phyloP scores from a whole-genome alignment of 2,888 invertebrate species.

The Conops quadrifasciatus region DNA sequence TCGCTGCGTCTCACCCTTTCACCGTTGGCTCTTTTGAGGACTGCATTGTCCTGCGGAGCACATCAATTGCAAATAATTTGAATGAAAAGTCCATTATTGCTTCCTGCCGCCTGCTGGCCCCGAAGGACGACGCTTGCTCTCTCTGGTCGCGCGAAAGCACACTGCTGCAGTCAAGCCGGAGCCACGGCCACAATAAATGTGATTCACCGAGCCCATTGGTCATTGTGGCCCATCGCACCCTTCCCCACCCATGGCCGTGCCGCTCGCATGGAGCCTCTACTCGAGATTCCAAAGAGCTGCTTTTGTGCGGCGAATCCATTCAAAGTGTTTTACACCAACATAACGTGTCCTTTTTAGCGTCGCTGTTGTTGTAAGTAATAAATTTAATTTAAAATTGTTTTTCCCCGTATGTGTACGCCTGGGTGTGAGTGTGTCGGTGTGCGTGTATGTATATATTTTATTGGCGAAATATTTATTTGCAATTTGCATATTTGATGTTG shows the following conservation, averaged over 20 bases:
- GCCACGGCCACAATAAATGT: slow-evolving; percentile 48
- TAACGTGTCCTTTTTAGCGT: slow-evolving; percentile 21
- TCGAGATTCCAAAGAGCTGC: slow-evolving; percentile 39
- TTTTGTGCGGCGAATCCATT: slow-evolving; percentile 51
- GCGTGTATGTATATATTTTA: slow-evolving; percentile 39
- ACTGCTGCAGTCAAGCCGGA: slow-evolving; percentile 45
- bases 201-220: slow-evolving; percentile 49
- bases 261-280: slow-evolving; percentile 11
- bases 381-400: slow-evolving; percentile 56
- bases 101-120: slow-evolving; percentile 51
- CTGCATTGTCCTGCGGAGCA: slow-evolving; percentile 23
- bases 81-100: slow-evolving; percentile 64
- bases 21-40: background rate
- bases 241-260: slow-evolving; percentile 43
- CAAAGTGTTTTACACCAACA: slow-evolving; percentile 28
- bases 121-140: background rate
- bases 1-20: background rate
- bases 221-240: slow-evolving; percentile 34
- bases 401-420: slow-evolving; percentile 23
- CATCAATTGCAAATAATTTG: slow-evolving; percentile 56
- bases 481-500: slow-evolving; percentile 59
- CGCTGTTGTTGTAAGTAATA: slow-evolving; percentile 45
- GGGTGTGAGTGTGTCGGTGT: slow-evolving; percentile 36
- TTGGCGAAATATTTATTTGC: slow-evolving; percentile 52
- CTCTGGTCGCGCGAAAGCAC: slow-evolving; percentile 37